Percentiles rank a stretch among this genome's conserved stretches.
Conservation (phyloP, 2,888 invertebrate species). For the Agapostemon virescens region DNA sequence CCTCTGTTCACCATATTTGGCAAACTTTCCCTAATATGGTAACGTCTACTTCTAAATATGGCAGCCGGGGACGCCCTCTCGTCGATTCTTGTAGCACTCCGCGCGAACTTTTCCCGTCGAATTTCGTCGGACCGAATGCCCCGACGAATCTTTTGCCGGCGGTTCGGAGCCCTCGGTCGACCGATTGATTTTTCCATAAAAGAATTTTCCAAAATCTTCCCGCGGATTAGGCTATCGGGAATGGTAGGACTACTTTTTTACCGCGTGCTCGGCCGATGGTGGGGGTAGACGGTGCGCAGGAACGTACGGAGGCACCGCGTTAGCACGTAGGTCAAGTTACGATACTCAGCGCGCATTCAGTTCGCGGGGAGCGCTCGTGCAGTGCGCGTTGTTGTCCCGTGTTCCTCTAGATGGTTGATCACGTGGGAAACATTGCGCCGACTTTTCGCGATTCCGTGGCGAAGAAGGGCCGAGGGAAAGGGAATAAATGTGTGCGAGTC, state of each 20-base stretch:
- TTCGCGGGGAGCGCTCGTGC: conserved; percentile 77
- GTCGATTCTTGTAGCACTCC: conserved; percentile 78
- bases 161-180: not conserved
- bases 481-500: conserved; percentile 77
- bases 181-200: conserved; percentile 46
- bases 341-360: conserved; percentile 76
- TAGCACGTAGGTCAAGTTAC: conserved; percentile 81
- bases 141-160: not conserved
- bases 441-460: conserved; percentile 75
- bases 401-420: conserved; percentile 74
- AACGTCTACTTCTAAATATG: conserved; percentile 91
- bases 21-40: conserved; percentile 91
- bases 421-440: conserved; percentile 81
- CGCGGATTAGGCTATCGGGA: not conserved
- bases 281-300: conserved; percentile 70
- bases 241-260: conserved; percentile 69
- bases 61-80: conserved; percentile 87
- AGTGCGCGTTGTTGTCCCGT: conserved; percentile 73
- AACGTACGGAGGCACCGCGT: conserved; percentile 72
- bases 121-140: conserved; percentile 40
- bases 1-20: conserved; percentile 90
- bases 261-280: conserved; percentile 61
- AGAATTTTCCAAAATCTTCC: conserved; percentile 32
- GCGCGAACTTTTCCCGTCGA: conserved; percentile 53
- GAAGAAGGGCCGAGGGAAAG: conserved; percentile 81